Conservation (phyloP, 1,140 invertebrate species). For the Drosophila santomea region DNA sequence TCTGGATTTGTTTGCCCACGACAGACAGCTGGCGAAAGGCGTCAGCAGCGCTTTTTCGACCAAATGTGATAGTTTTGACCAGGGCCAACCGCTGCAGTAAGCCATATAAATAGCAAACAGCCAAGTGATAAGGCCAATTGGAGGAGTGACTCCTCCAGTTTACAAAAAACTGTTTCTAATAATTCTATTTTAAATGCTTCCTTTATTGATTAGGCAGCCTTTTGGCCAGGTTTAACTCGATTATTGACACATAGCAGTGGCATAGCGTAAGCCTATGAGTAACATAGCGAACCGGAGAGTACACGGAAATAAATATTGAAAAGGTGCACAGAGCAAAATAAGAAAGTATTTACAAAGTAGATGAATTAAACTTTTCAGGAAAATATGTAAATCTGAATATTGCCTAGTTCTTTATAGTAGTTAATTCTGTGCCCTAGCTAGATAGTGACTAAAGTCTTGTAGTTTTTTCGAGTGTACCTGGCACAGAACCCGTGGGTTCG, state of each 20-base stretch:
- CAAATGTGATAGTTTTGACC: conserved; percentile 19
- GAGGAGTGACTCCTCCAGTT: conserved; percentile 10
- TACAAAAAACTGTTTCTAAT: conserved; percentile 13
- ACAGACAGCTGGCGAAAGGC: conserved; percentile 17
- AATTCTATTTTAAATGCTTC: conserved; percentile 26
- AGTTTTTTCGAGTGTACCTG: conserved; percentile 4
- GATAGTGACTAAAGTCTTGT: neutral
- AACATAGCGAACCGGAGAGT: conserved; percentile 38
- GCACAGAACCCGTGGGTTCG: conserved; percentile 9
- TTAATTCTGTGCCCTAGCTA: too few species aligned
- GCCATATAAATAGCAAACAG: conserved; percentile 2
- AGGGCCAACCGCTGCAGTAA: conserved; percentile 1
- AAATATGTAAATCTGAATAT: neutral
- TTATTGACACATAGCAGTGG: conserved; percentile 37
- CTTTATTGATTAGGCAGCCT: conserved; percentile 42
- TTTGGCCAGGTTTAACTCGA: conserved; percentile 49
- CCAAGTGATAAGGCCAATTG: conserved; percentile 14
- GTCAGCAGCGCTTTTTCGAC: conserved; percentile 14
- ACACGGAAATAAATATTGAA: conserved; percentile 46
- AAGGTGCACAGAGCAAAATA: neutral
- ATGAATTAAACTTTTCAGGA: too few species aligned
- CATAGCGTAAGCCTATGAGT: conserved; percentile 65
- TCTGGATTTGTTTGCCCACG: conserved; percentile 36
- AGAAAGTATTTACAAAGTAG: too few species aligned
- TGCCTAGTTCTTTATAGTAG: too few species aligned